These are phyloP conservation scores for Pomacea maculata DNA, from an alignment of 1,140 invertebrate species.

Conservation along the genomic window DNA sequence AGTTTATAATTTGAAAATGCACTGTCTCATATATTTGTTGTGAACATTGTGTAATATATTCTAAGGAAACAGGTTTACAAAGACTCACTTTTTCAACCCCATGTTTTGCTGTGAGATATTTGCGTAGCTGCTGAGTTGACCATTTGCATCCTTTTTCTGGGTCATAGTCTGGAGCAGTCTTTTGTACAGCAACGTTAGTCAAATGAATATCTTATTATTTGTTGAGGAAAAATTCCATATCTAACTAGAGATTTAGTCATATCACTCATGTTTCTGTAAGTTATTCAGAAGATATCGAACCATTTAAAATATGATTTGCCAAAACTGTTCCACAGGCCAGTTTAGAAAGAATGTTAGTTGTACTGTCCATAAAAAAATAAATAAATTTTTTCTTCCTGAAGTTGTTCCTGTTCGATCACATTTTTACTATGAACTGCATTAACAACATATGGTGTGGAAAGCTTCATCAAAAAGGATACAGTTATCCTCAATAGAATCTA, in stretches of 20 bases:
- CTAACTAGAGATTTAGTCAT: neutral
- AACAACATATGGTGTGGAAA: too few relatives aligned
- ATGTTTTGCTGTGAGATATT: slow-evolving; percentile 65
- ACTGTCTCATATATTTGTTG: too few relatives aligned
- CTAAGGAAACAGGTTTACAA: too few relatives aligned
- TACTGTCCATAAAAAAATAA: too few relatives aligned
- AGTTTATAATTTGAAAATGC: too few relatives aligned
- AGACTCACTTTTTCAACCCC: slow-evolving; percentile 60
- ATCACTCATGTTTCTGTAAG: neutral
- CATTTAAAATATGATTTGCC: slow-evolving; percentile 17
- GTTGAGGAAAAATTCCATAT: neutral
- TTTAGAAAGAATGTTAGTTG: too few relatives aligned
- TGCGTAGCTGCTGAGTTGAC: slow-evolving; percentile 65
- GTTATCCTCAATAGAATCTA: slow-evolving; percentile 68
- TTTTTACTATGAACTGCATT: too few relatives aligned
- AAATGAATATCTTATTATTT: slow-evolving; percentile 65
- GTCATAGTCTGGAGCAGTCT: slow-evolving; percentile 69
- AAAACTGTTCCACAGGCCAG: slow-evolving; percentile 23
- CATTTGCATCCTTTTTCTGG: slow-evolving; percentile 69
- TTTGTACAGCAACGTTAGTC: slow-evolving; percentile 70
- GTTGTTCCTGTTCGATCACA: too few relatives aligned
- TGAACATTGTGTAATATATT: too few relatives aligned
- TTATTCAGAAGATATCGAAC: slow-evolving; percentile 20
- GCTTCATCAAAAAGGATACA: slow-evolving; percentile 63
- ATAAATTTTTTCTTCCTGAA: too few relatives aligned